Evolutionary conservation across 2,113 vertebrate species (phyloP), one percentile per base, ranked within the genome.

Genomic region (Candoia aspera): DNA sequence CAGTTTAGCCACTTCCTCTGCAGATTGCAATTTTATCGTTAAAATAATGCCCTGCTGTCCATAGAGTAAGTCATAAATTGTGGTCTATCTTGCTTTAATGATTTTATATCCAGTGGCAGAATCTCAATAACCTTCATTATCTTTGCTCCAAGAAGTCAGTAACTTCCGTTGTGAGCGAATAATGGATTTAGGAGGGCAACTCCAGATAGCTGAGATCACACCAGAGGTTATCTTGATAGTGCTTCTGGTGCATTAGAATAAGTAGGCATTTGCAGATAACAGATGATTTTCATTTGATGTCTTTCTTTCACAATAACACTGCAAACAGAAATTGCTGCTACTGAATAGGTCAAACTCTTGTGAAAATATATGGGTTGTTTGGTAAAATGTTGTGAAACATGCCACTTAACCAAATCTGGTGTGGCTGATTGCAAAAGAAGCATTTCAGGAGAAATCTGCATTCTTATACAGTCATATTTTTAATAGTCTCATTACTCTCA

Each of bases 11-110:
- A 96, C 95, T 97, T 94, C 97, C 95, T 95, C 95, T 96, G 92
- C 92, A 96, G 96, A 96, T 96, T 96, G 96, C 95, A 95, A 97
- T 97, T 97, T 98, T 98, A 97, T 97, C 21, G 95, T 96, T 97
- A 98, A 98, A 97, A 97, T 97, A 97, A 97, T 97, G 96, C 94
- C 95, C 94, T 94, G 93, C 96, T 96, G 92, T 97, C 97, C 96
- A 1, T 94, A 96, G 92, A 33, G 93, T 96, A 3, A 6, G 96
- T 96, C 97, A 96, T 98, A 97, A 97, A 97, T 97, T 98, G 95
- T 94, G 92, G 93, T 95, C 96, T 97, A 92, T 97, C 96, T 97
- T 96, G 96, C 95, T 97, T 95, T 96, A 97, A 97, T 97, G 96
- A 96, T 94, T 97, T 91, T 1, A 8, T 93, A 94, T 96, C 96